Evolutionary conservation across 1,140 invertebrate genomes (phyloP), one percentile per base, ranked within the genome.

Genomic region (Globodera rostochiensis): DNA sequence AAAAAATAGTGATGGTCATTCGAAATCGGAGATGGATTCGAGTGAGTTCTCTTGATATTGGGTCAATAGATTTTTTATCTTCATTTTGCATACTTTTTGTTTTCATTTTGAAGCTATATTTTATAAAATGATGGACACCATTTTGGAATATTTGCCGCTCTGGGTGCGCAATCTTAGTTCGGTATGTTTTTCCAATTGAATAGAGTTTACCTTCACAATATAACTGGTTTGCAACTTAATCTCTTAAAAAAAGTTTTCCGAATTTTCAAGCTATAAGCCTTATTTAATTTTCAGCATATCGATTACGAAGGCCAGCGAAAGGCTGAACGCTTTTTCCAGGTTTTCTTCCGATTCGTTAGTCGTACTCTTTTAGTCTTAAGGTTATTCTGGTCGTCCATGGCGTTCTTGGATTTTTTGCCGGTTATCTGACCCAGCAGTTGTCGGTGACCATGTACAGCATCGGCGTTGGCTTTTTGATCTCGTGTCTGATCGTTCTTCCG

Each of bases 401-500:
- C 13, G 73, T 88, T 47, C 50, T 86, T 53, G 86, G 86, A 1
- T 87, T 87, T 79, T 21, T 87, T 60, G 82, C 77, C 57, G 86
- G 86, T 3, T 87, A 80, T 73, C 25, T 82, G 9, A 60, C 73
- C 21, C 84, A 87, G 66, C 84, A 85, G 69, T 50, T 88, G 36
- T 87, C 86, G 11, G 82, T 82, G 36, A 86, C 81, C 8, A 80
- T 87, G 53, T 85, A 79, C 36, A 79, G 57, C 45, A 53, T 87
- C 70, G 74, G 77, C 21, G 66, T 81, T 53, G 86, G 86, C 19
- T 83, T 85, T 71, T 45, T 71, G 25, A n/a, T 87, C 53, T 82
- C 86, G 13, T 84, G 82, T 67, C 47, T 87, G 71, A 19, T 88
- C 47, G 75, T 88, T 70, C 78, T 87, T 66, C 86, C 86, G n/a